Evolutionary conservation across 2,113 vertebrate species (phyloP).

Genomic region (Phalacrocorax aristotelis): DNA sequence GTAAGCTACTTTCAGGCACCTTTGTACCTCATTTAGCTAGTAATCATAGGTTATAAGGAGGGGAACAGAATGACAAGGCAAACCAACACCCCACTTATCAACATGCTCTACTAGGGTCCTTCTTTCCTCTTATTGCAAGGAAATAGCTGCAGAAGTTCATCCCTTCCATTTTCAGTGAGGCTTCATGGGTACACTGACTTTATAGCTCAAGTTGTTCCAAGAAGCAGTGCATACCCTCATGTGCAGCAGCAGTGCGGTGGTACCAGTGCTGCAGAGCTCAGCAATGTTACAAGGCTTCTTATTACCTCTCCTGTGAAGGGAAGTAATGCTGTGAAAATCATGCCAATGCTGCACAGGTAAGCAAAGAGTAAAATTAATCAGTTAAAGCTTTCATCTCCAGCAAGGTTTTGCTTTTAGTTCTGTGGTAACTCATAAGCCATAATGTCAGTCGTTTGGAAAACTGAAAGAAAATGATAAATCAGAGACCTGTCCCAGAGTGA

Average conservation of each 20-base stretch:
- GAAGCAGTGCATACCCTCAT: rapidly evolving
- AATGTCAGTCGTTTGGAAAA: neutral
- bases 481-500: neutral
- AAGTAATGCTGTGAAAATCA: neutral
- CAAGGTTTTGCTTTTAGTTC: neutral
- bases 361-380: neutral
- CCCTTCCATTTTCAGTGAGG: neutral
- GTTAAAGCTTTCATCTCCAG: neutral
- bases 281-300: neutral
- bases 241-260: neutral
- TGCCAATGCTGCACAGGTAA: neutral
- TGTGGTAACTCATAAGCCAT: neutral
- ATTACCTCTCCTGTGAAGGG: neutral
- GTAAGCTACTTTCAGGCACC: neutral
- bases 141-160: neutral
- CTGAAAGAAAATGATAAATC: neutral
- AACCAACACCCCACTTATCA: neutral
- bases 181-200: neutral
- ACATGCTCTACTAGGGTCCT: neutral
- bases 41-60: neutral
- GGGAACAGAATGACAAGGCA: neutral
- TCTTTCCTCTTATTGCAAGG: neutral
- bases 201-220: neutral
- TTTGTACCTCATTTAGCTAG: neutral
- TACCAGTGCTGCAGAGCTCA: neutral